Conservation (phyloP, 2,888 invertebrate genomes). For the Pediacus dermestoides region DNA sequence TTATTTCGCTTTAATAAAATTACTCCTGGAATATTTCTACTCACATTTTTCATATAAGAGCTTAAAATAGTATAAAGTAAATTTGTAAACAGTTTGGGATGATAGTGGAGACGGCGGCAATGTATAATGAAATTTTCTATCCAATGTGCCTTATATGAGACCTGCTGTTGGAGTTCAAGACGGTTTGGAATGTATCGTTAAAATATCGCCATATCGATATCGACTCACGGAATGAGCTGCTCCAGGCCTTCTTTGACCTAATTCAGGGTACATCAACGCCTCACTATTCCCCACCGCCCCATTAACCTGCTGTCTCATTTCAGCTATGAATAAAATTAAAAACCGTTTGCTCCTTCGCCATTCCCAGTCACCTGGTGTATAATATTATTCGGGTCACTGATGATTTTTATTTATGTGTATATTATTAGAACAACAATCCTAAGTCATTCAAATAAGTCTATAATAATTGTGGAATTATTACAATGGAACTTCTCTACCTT, state of each 20-base stretch:
- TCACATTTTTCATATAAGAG: slow-evolving; percentile 16
- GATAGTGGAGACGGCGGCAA: slow-evolving; percentile 3
- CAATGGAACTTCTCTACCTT: too few relatives aligned
- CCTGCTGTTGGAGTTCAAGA: slow-evolving; percentile 6
- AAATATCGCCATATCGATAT: slow-evolving; percentile 18
- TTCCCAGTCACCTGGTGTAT: too few relatives aligned
- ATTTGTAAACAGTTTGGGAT: slow-evolving; percentile 15
- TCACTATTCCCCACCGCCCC: slow-evolving; percentile 3
- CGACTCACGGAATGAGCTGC: not conserved
- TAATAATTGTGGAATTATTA: too few relatives aligned
- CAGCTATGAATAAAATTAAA: slow-evolving; percentile 16
- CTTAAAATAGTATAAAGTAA: not conserved
- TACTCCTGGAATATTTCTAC: slow-evolving; percentile 21
- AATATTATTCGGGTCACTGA: too few relatives aligned
- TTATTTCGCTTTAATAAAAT: slow-evolving; percentile 26
- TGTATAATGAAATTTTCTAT: slow-evolving; percentile 10
- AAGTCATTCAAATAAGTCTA: too few relatives aligned
- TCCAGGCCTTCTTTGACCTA: slow-evolving; percentile 11
- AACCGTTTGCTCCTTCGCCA: not conserved
- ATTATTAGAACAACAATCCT: too few relatives aligned
- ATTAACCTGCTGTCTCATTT: slow-evolving; percentile 8
- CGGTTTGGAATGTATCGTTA: slow-evolving; percentile 17
- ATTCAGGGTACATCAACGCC: slow-evolving; percentile 1
- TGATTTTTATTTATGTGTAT: too few relatives aligned
- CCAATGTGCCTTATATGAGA: slow-evolving; percentile 11